phyloP scores from a whole-genome alignment of 2,888 invertebrate species.

The Apamea sordens region DNA sequence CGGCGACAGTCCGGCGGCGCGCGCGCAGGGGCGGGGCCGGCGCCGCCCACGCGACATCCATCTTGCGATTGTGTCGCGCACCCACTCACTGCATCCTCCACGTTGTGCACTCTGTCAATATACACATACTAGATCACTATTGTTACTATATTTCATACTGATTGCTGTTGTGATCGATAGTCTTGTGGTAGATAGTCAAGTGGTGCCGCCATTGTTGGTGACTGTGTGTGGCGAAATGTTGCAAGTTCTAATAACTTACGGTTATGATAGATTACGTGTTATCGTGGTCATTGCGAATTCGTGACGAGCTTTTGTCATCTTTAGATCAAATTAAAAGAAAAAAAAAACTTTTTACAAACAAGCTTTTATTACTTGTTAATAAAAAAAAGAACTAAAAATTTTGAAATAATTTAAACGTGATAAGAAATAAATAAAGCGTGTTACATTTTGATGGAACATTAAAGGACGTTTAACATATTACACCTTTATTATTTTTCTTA shows the following conservation, averaged over 20 bases:
- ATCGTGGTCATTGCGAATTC: neutral
- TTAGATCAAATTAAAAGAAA: too few relatives aligned
- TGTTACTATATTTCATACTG: neutral
- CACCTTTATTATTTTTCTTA: too few relatives aligned
- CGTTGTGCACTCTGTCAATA: conserved; percentile 10
- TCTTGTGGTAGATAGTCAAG: neutral
- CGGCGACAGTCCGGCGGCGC: conserved; percentile 40
- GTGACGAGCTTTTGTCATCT: neutral
- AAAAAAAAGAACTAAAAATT: too few relatives aligned
- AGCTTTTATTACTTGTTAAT: too few relatives aligned
- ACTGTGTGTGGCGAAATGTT: neutral
- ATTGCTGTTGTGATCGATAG: neutral
- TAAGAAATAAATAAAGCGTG: too few relatives aligned
- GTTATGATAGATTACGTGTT: neutral
- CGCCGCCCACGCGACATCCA: conserved; percentile 62
- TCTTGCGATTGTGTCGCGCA: conserved; percentile 60
- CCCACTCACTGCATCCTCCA: conserved; percentile 29
- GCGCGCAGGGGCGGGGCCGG: conserved; percentile 60
- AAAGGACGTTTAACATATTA: too few relatives aligned
- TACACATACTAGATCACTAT: neutral
- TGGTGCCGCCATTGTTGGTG: neutral
- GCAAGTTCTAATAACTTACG: neutral
- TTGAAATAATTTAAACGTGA: too few relatives aligned
- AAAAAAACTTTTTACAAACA: too few relatives aligned
- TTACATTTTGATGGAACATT: too few relatives aligned